A percentile compares a stretch with the other conserved stretches of the same genome.
phyloP scores from a whole-genome alignment of 2,113 vertebrate species.

The Ariopsis seemanni region DNA sequence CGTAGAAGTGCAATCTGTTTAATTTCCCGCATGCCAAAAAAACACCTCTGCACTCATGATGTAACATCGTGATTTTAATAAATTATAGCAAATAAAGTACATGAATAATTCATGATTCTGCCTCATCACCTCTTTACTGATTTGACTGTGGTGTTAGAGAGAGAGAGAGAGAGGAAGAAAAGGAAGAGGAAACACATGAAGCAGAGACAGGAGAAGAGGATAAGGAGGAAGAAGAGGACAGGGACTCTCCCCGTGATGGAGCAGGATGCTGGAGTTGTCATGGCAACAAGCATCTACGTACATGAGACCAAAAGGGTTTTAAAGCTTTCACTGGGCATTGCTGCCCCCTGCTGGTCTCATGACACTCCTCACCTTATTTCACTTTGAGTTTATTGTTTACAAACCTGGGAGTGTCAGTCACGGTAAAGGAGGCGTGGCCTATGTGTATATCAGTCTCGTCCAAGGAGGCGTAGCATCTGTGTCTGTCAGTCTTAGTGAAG shows the following conservation, averaged over 20 bases:
- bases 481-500: neutral
- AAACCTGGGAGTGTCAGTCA: neutral
- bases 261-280: neutral
- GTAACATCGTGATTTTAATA: constrained; percentile 59
- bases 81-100: constrained; percentile 45
- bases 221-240: too few relatives aligned
- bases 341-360: constrained; percentile 6
- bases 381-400: neutral
- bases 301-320: neutral
- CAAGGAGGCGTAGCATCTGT: neutral
- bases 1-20: constrained; percentile 58
- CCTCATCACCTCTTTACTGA: neutral
- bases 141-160: neutral
- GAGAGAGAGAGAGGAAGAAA: neutral
- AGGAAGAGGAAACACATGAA: too few relatives aligned
- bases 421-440: neutral
- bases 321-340: neutral
- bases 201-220: neutral
- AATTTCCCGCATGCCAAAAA: constrained; percentile 79
- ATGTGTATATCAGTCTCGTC: too few relatives aligned
- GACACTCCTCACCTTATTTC: neutral
- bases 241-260: neutral
- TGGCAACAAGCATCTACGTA: neutral
- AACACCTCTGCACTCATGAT: constrained; percentile 60
- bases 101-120: neutral